Percentiles rank a stretch among this genome's conserved stretches.
phyloP scores from a whole-genome alignment of 1,140 invertebrate genomes.

The Daktulosphaira vitifoliae region DNA sequence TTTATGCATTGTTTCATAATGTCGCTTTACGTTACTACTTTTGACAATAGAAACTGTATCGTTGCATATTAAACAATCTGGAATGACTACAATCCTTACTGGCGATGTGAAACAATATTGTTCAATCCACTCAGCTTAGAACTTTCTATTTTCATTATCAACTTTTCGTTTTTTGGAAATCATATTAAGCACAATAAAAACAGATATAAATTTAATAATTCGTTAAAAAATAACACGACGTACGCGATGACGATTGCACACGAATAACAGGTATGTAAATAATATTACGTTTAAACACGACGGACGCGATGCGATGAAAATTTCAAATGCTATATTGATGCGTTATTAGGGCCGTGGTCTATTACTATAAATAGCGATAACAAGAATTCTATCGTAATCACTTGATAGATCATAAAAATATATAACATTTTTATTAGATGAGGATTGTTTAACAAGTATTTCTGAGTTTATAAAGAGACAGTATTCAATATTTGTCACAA shows the following conservation, averaged over 20 bases:
- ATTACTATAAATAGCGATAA: background rate
- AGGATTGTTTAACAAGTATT: background rate
- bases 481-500: constrained; percentile 2
- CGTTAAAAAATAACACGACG: no score
- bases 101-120: constrained; percentile 12
- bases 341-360: no score
- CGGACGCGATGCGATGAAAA: background rate
- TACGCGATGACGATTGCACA: constrained; percentile 3
- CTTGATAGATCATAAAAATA: constrained; percentile 8
- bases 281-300: background rate
- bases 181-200: no score
- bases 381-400: background rate
- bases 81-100: background rate
- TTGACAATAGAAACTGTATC: constrained; percentile 1
- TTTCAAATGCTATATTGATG: background rate
- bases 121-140: background rate
- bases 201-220: no score
- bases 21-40: constrained; percentile 4
- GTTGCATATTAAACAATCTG: constrained; percentile 1
- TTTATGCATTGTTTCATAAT: constrained; percentile 19
- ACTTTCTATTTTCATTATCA: constrained; percentile 3
- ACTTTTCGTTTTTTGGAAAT: constrained; percentile 4
- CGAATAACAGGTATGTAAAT: constrained; percentile 5
- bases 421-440: background rate
- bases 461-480: background rate